Evolutionary conservation across 2,113 vertebrate species (phyloP), one percentile per base, ranked within the genome.

Genomic region (Eurypyga helias): DNA sequence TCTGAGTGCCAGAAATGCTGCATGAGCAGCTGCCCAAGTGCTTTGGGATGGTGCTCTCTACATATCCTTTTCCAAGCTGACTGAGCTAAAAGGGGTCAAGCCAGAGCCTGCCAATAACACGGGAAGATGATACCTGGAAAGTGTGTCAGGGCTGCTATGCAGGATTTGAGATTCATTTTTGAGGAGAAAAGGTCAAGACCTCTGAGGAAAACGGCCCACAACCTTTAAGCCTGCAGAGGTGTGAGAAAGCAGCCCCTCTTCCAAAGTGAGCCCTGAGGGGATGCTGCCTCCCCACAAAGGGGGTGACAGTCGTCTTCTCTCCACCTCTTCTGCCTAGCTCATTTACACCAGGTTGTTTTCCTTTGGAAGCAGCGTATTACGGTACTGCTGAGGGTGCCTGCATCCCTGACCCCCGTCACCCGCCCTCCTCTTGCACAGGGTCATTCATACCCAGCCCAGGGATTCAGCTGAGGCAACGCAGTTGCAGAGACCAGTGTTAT

Each of bases 41-140:
- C 33, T 73, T 61, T 0, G 0, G 33, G 55, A 16, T 29, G 79
- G 20, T 58, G 61, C 38, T 73, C 38, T 73, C 90, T 71, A 83
- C 36, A 83, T 80, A 62, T 10, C 18, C 11, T 52, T 84, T 78
- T 60, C 51, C 64, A 90, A 75, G 65, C 38, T 73, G 84, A 58
- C 34, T 10, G 76, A 89, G 38, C 54, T 93, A 92, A 94, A 94
- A 91, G 3, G 7, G 86, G 89, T 92, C 92, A 94, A 87, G 49
- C 29, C 67, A 84, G 45, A 75, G 34, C 48, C 43, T 94, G 86
- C 77, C 83, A 78, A 38, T 55, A 78, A 64, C 1, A 0, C 3
- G 41, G 31, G 61, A 92, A 93, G n/a, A 81, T 2, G 45, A 81
- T 28, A 41, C 52, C 34, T 52, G 60, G 64, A 78, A 93, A 93